Evolutionary conservation across 23 tunicate genomes (phyloP), one percentile per base, ranked within the genome.

Genomic region (Pegea sp.): DNA sequence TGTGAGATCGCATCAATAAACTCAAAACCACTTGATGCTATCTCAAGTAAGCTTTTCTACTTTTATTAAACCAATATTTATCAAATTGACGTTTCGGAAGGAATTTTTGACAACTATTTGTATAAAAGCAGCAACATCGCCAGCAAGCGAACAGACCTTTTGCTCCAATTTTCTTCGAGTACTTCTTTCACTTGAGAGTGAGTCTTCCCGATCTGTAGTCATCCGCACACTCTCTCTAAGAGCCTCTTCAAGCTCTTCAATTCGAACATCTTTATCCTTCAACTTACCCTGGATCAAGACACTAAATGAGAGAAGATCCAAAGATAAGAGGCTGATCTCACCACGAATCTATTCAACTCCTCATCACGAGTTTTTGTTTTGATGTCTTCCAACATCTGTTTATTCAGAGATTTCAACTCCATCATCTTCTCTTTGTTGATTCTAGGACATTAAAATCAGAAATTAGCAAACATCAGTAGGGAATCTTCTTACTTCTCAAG

Each of bases 181-280:
- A n/a, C 68, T 68, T 26, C 64, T 63, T 58, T 72, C 84, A 48
- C 59, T 57, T 28, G 72, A 22, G 13, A 84, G 61, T 13, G 64
- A 68, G 31, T 22, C 58, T 63, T 84, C 95, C 63, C 95, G 28
- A 42, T 84, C 95, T 3, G 95, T 69, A 19, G 95, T 84, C 31
- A 73, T 73, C 44, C 60, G 67, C 23, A 84, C 75, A 52, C 95
- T 84, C 73, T 84, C 81, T 7, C 74, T 53, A 29, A 84, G 67
- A 0, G 95, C 95, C 44, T 75, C 76, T 44, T 84, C 95, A 48
- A 84, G 54, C 30, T 84, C 95, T 3, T 84, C 95, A 16, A 84
- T 62, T 27, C 95, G 34, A n/a, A 58, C 68, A 24, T 68, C 81
- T 42, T 63, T 73, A 26, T 24, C 42, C 32, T 77, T 67, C 42